These are phyloP conservation scores for Protobothrops flavoviridis DNA, from an alignment of 2,113 vertebrate species.

Conservation along the genomic window DNA sequence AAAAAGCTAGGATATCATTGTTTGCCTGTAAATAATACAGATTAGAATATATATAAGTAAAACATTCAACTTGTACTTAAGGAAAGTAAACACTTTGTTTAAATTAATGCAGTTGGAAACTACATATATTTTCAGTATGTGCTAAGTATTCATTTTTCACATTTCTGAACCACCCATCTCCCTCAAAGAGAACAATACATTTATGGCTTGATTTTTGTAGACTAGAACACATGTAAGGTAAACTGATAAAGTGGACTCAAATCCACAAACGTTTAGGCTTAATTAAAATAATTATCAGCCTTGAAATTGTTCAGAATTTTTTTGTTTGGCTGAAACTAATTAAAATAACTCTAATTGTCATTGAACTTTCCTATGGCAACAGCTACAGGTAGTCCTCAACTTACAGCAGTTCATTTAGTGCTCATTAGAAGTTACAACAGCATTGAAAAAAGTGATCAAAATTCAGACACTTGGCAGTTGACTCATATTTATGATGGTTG, in stretches of 20 bases:
- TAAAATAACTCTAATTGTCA: too few relatives aligned
- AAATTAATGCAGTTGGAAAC: not conserved
- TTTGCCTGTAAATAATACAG: conserved; percentile 78
- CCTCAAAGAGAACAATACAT: not conserved
- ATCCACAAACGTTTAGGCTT: not conserved
- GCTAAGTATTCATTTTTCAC: not conserved
- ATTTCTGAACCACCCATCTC: not conserved
- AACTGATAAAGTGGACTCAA: not conserved
- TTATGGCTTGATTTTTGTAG: not conserved
- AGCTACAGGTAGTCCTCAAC: not conserved
- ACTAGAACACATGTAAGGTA: not conserved
- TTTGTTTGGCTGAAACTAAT: not conserved
- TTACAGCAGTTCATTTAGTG: too few relatives aligned
- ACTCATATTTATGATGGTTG: too few relatives aligned
- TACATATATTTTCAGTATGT: not conserved
- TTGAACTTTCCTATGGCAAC: not conserved
- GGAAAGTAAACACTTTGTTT: not conserved
- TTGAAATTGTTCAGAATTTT: not conserved
- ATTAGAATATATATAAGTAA: not conserved
- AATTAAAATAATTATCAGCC: not conserved
- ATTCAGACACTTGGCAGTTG: too few relatives aligned
- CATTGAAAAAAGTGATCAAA: too few relatives aligned
- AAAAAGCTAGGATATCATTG: conserved; percentile 96
- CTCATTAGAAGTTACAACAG: too few relatives aligned
- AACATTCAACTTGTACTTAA: not conserved